phyloP scores from a whole-genome alignment of 2,113 vertebrate species.

The Nesoenas mayeri region DNA sequence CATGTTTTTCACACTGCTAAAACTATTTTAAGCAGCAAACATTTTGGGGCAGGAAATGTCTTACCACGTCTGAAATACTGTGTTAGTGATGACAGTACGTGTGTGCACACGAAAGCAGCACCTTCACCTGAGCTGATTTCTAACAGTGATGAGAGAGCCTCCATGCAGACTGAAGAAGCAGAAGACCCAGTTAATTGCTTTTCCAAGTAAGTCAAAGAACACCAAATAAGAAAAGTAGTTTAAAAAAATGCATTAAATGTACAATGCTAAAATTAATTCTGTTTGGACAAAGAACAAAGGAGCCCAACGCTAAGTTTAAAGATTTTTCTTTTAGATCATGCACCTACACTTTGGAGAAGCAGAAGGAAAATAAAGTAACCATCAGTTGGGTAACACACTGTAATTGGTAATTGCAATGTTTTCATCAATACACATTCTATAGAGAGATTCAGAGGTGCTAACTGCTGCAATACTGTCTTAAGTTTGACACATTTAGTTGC shows the following conservation, averaged over 20 bases:
- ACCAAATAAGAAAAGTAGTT: not conserved
- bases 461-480: not conserved
- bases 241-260: not conserved
- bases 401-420: not conserved
- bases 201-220: not conserved
- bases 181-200: not conserved
- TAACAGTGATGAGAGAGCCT: not conserved
- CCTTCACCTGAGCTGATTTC: not conserved
- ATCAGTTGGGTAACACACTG: not conserved
- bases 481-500: not conserved
- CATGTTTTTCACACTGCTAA: not conserved
- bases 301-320: not conserved
- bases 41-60: constrained; percentile 1
- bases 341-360: not conserved
- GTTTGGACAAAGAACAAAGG: not conserved
- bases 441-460: not conserved
- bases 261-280: not conserved
- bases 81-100: not conserved
- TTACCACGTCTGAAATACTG: not conserved
- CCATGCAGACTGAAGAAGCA: not conserved
- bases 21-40: not conserved
- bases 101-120: not conserved
- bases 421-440: not conserved
- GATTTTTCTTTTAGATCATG: not conserved
- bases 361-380: not conserved